Evolutionary conservation across 2,113 vertebrate genomes (phyloP), one percentile per base, ranked within the genome.

Genomic region (Leuciscus idus): DNA sequence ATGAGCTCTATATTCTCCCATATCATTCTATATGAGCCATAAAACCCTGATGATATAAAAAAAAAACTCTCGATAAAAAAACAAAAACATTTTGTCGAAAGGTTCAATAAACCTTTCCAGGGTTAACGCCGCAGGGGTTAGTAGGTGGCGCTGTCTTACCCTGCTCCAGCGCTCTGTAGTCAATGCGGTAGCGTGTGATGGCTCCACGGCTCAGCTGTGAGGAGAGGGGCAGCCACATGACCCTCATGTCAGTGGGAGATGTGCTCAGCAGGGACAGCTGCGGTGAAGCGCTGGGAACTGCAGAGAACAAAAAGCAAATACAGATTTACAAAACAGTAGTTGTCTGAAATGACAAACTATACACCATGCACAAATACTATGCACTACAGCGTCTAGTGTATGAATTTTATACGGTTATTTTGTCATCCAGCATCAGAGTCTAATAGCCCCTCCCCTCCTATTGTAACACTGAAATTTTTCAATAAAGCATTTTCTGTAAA

Each of bases 261-360:
- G 95, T 95, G 92, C 97, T 98, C 0, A 95, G 96, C 89, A 99
- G 94, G 50, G 96, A 96, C 86, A 98, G 93, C 94, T 97, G 96
- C 70, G 97, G 97, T 1, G 97, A 96, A 36, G 95, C 95, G 13
- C 94, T 97, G 46, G 98, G 98, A 83, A 98, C 98, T 99, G 92
- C 87, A 52, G 30, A 70, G 10, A 76, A 39, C n/a, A 83, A 36
- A 73, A 62, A 81, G 39, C n/a, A 87, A 61, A 79, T 5, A 46
- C 13, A 52, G n/a, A 77, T 61, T n/a, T 26, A 87, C 46, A 64
- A 23, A 88, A 83, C 52, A 66, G 13, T 57, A 33, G 70, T 76
- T 26, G 19, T 39, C 30, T 2, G 3, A 74, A 74, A 26, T 48
- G 2, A 74, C n/a, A 39, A 3, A 48, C 43, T 74, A 7, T 76